Conservation (phyloP, 2,888 invertebrate genomes). For the Sclerodermus sp. region DNA sequence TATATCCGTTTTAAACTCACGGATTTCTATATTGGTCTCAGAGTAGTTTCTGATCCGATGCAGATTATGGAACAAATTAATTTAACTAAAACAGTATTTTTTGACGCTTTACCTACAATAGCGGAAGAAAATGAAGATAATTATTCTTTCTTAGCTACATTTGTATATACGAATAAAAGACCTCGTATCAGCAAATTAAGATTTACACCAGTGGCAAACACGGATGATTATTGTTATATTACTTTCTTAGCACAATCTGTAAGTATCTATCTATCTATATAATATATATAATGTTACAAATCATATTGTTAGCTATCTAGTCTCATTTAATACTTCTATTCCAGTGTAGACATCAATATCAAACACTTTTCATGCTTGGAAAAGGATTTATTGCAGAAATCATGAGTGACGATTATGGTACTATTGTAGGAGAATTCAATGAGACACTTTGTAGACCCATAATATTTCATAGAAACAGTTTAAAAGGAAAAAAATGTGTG, state of each 20-base stretch:
- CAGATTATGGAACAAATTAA: conserved; percentile 17
- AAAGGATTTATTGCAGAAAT: conserved; percentile 30
- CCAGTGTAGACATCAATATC: conserved; percentile 30
- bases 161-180: conserved; percentile 32
- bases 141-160: conserved; percentile 38
- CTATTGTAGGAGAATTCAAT: conserved; percentile 33
- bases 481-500: no score
- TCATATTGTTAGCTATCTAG: conserved; percentile 3
- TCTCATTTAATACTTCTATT: conserved; percentile 16
- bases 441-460: conserved; percentile 34
- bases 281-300: neutral
- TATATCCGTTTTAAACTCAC: conserved; percentile 33
- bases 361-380: conserved; percentile 30
- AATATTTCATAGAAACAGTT: conserved; percentile 37
- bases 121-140: conserved; percentile 29
- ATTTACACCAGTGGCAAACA: no score
- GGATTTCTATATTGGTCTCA: conserved; percentile 31
- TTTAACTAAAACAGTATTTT: conserved; percentile 23
- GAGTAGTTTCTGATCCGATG: conserved; percentile 31
- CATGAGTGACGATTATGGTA: conserved; percentile 36
- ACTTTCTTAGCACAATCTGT: no score
- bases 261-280: no score
- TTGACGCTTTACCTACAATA: conserved; percentile 42
- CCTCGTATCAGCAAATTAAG: conserved; percentile 1
- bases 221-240: no score